Evolutionary conservation across 1,140 invertebrate genomes (phyloP).

Genomic region (Nixonia krombeini): DNA sequence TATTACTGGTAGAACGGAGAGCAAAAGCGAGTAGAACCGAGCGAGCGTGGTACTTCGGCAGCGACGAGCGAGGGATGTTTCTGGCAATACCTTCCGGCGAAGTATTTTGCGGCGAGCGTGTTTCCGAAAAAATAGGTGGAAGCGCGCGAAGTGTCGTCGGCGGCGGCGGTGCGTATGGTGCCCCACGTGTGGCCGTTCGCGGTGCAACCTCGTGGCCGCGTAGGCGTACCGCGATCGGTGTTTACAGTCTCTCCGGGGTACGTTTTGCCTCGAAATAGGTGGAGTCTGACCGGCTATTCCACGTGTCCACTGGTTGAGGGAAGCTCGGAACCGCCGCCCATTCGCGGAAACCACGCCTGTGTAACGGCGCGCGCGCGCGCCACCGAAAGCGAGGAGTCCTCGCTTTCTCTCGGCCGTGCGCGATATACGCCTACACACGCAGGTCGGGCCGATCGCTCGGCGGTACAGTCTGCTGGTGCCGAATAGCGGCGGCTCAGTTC

Average conservation of each 20-base stretch:
- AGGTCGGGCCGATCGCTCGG: conserved; percentile 25
- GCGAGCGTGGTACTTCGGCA: too few species aligned
- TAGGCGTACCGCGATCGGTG: conserved; percentile 42
- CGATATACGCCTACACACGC: conserved; percentile 39
- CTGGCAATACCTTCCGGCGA: too few species aligned
- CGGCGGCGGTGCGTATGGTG: too few species aligned
- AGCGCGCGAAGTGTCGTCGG: too few species aligned
- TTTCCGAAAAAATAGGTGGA: too few species aligned
- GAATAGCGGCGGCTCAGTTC: conserved; percentile 34
- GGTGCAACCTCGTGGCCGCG: conserved; percentile 32
- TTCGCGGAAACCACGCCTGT: conserved; percentile 22
- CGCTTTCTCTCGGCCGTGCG: conserved; percentile 28
- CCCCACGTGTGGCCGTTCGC: conserved; percentile 32
- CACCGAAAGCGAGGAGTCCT: conserved; percentile 17
- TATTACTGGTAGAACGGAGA: too few species aligned
- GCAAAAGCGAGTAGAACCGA: too few species aligned
- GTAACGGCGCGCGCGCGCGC: conserved; percentile 44
- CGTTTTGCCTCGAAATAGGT: conserved; percentile 24
- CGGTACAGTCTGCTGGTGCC: conserved; percentile 53
- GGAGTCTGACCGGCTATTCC: conserved; percentile 5
- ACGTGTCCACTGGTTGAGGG: conserved; percentile 17
- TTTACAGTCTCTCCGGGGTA: conserved; percentile 52
- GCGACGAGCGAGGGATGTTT: too few species aligned
- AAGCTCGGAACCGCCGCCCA: conserved; percentile 14
- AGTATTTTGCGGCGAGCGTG: too few species aligned